Percentiles rank a stretch among this genome's conserved stretches.
Evolutionary conservation across 1,140 invertebrate genomes (phyloP).

Genomic region (Ephestia elutella): DNA sequence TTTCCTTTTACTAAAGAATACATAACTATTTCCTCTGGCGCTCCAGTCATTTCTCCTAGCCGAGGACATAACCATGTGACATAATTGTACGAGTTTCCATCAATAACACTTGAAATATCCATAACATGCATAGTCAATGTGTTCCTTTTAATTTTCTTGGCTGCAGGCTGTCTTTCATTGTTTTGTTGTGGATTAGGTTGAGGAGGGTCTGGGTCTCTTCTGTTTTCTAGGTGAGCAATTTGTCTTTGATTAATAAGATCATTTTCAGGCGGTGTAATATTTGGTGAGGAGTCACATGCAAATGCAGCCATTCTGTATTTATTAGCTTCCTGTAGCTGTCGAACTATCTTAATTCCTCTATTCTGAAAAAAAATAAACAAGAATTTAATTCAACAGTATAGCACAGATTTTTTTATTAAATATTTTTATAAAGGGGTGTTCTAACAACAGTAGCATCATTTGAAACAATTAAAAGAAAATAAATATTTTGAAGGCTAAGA

Average conservation of each 20-base stretch:
- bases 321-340: slow-evolving; percentile 73
- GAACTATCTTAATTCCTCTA: slow-evolving; percentile 67
- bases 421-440: no score
- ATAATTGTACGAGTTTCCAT: slow-evolving; percentile 75
- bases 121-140: slow-evolving; percentile 89
- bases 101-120: slow-evolving; percentile 85
- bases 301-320: slow-evolving; percentile 77
- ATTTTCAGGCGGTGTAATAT: slow-evolving; percentile 52
- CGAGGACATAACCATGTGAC: slow-evolving; percentile 87
- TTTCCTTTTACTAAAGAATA: slow-evolving; percentile 92
- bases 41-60: slow-evolving; percentile 76
- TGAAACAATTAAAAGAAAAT: no score
- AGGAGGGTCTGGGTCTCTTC: slow-evolving; percentile 41
- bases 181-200: slow-evolving; percentile 32
- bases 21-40: slow-evolving; percentile 91
- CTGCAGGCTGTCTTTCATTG: slow-evolving; percentile 41
- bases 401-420: no score
- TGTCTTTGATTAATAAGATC: slow-evolving; percentile 66
- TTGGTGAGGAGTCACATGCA: slow-evolving; percentile 70
- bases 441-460: no score
- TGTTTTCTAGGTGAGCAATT: slow-evolving; percentile 64
- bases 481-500: no score
- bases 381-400: no score
- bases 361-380: slow-evolving; percentile 46
- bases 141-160: slow-evolving; percentile 75